Evolutionary conservation across 2,888 invertebrate genomes (phyloP).

Genomic region (Chrysopilus asiliformis): DNA sequence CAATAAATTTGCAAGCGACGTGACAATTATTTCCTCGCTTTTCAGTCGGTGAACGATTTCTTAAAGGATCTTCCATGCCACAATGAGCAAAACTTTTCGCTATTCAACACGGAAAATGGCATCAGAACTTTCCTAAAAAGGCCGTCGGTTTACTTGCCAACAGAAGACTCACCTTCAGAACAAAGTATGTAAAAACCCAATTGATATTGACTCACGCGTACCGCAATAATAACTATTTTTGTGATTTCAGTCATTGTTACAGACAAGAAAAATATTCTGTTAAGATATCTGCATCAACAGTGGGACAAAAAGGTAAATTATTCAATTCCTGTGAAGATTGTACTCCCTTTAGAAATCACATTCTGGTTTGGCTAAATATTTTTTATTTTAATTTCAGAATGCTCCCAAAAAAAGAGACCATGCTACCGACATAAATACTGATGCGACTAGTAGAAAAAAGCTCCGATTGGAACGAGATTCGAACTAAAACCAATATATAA

Average conservation of each 20-base stretch:
- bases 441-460: slow-evolving; percentile 6
- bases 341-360: not conserved
- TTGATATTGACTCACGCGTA: not conserved
- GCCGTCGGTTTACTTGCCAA: slow-evolving; percentile 83
- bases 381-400: slow-evolving; percentile 6
- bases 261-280: slow-evolving; percentile 85
- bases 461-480: slow-evolving; percentile 10
- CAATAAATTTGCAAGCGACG: too few relatives aligned
- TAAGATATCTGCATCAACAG: slow-evolving; percentile 87
- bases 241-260: slow-evolving; percentile 81
- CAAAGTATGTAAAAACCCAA: slow-evolving; percentile 53
- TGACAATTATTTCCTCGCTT: slow-evolving; percentile 23
- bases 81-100: slow-evolving; percentile 81
- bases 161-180: slow-evolving; percentile 84
- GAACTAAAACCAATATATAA: slow-evolving; percentile 3
- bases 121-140: slow-evolving; percentile 70
- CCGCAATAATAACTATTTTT: slow-evolving; percentile 15
- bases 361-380: not conserved
- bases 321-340: not conserved
- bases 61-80: slow-evolving; percentile 82
- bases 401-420: slow-evolving; percentile 8
- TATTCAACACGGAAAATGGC: slow-evolving; percentile 76
- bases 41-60: slow-evolving; percentile 77
- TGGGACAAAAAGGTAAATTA: slow-evolving; percentile 77
- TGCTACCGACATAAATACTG: slow-evolving; percentile 1